A percentile compares a stretch with the other conserved stretches of the same genome.
phyloP scores from a whole-genome alignment of 2,113 vertebrate genomes.

The Proterorhinus semilunaris region DNA sequence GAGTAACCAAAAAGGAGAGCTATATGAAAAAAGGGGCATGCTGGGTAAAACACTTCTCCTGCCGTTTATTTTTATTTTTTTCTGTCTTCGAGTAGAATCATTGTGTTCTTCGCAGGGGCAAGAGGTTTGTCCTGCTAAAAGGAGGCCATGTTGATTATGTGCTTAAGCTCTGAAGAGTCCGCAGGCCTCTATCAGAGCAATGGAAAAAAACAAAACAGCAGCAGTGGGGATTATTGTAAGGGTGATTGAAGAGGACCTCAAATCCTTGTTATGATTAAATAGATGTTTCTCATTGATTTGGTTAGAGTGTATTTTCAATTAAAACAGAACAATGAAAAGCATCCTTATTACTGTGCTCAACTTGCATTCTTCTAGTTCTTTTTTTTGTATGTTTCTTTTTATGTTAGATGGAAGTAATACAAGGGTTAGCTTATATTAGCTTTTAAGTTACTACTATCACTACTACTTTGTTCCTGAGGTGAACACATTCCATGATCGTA shows the following conservation, averaged over 20 bases:
- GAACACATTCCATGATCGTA: neutral
- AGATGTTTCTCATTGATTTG: neutral
- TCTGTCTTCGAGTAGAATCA: constrained; percentile 6
- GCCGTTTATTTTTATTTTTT: constrained; percentile 21
- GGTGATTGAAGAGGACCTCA: neutral
- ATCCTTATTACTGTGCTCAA: no score
- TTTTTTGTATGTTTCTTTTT: no score
- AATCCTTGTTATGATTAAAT: neutral
- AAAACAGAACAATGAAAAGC: neutral
- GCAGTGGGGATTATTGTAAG: neutral
- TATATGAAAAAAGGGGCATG: constrained; percentile 5
- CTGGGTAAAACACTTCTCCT: constrained; percentile 17
- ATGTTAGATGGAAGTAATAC: no score
- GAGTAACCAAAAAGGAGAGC: constrained; percentile 6
- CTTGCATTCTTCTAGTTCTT: no score
- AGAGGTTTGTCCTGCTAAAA: constrained; percentile 51
- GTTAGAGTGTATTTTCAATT: neutral
- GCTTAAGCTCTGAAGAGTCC: constrained; percentile 41
- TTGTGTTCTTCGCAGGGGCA: constrained; percentile 44
- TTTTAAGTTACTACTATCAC: neutral
- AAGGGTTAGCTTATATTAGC: no score
- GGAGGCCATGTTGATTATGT: constrained; percentile 50
- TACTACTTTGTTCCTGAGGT: neutral
- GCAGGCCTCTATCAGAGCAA: constrained; percentile 8
- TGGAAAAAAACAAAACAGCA: constrained; percentile 10